These are phyloP conservation scores for Kuschelorhynchus macadamiae DNA, from an alignment of 2,888 invertebrate species.

Conservation along the genomic window DNA sequence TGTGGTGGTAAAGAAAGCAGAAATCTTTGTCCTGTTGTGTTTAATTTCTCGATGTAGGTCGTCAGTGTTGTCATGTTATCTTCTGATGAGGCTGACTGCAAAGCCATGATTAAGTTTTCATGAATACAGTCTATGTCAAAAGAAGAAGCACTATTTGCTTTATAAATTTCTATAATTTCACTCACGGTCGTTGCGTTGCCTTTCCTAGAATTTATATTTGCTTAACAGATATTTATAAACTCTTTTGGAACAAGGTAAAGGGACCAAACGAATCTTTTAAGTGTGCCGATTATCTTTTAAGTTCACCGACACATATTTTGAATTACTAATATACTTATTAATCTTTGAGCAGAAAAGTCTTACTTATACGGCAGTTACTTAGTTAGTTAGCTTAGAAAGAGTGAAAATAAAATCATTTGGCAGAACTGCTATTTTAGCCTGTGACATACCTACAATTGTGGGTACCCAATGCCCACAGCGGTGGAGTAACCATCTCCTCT, in stretches of 20 bases:
- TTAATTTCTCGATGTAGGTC: constrained; percentile 29
- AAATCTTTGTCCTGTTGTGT: constrained; percentile 53
- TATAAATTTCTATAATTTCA: constrained; percentile 57
- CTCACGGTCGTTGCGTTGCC: constrained; percentile 53
- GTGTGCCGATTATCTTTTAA: too few relatives aligned
- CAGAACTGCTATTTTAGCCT: too few relatives aligned
- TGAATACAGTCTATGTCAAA: constrained; percentile 69
- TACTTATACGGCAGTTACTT: too few relatives aligned
- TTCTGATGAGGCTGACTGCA: constrained; percentile 53
- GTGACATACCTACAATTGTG: constrained; percentile 67
- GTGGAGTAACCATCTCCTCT: constrained; percentile 56
- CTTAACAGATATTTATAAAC: too few relatives aligned
- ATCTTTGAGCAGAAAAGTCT: too few relatives aligned
- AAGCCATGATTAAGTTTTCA: constrained; percentile 63
- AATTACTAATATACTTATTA: too few relatives aligned
- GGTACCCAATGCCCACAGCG: constrained; percentile 68
- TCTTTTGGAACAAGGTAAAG: too few relatives aligned
- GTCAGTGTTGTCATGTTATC: constrained; percentile 46
- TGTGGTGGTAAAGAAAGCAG: constrained; percentile 64
- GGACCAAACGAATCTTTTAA: too few relatives aligned
- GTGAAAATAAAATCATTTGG: too few relatives aligned
- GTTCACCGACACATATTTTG: too few relatives aligned
- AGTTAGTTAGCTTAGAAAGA: too few relatives aligned
- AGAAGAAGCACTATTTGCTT: constrained; percentile 43
- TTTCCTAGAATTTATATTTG: constrained; percentile 58